Conservation (phyloP, 92 coral and sea anemone genomes). For the Chrysogorgia sp. region DNA sequence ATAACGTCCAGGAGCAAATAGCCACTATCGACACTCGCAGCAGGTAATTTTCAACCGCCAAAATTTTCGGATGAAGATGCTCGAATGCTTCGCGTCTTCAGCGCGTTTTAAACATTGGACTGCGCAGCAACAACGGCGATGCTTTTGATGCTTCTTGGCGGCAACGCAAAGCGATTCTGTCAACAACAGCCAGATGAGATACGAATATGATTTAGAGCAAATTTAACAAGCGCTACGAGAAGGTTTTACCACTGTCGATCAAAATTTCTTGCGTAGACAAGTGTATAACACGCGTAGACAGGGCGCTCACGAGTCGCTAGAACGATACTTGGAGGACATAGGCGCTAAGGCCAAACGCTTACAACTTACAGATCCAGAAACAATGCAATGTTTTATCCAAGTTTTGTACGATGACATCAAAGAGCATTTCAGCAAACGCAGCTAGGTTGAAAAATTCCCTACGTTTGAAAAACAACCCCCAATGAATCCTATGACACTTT, state of each 20-base stretch:
- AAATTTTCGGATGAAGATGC: neutral
- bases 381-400: slow-evolving; percentile 11
- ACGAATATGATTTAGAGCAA: neutral
- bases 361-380: slow-evolving; percentile 22
- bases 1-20: neutral
- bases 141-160: slow-evolving; percentile 13
- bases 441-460: slow-evolving; percentile 13
- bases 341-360: too few relatives aligned
- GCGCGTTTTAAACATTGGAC: slow-evolving; percentile 12
- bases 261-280: too few relatives aligned
- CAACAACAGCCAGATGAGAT: neutral
- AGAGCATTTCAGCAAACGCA: slow-evolving; percentile 12
- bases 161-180: neutral
- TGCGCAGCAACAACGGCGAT: neutral
- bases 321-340: too few relatives aligned
- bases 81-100: neutral
- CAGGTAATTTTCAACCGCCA: neutral
- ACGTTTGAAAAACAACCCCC: neutral
- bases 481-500: neutral
- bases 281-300: too few relatives aligned
- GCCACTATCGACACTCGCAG: neutral
- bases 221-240: neutral
- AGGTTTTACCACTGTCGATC: too few relatives aligned
- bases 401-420: slow-evolving; percentile 12
- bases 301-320: too few relatives aligned